Evolutionary conservation across 2,113 vertebrate species (phyloP).

Genomic region (Zosterops borbonicus): DNA sequence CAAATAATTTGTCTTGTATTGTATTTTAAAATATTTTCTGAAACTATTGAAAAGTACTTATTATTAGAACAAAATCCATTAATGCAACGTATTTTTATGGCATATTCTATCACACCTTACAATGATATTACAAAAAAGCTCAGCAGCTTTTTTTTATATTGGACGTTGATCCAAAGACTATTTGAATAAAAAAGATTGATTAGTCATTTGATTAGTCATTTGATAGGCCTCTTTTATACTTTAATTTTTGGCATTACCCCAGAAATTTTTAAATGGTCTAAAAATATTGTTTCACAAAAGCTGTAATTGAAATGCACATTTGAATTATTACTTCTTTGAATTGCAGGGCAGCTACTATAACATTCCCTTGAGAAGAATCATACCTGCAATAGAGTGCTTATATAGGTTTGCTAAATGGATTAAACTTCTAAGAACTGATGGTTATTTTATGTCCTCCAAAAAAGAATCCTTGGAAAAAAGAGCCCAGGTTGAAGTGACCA

Average conservation of each 20-base stretch:
- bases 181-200: neutral
- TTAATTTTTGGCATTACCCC: neutral
- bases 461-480: neutral
- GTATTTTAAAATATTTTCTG: neutral
- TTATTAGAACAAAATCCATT: neutral
- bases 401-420: neutral
- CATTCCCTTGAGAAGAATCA: neutral
- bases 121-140: neutral
- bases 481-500: neutral
- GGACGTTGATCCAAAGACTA: neutral
- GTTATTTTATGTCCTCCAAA: neutral
- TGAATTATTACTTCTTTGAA: neutral
- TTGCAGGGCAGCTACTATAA: neutral
- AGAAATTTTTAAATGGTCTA: neutral
- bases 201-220: neutral
- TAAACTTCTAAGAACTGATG: neutral
- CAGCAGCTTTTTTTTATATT: neutral
- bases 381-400: neutral
- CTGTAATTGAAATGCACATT: neutral
- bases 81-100: neutral
- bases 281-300: neutral
- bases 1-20: neutral
- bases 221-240: neutral
- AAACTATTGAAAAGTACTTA: neutral
- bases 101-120: neutral